These are phyloP conservation scores for Macrosiphum euphorbiae DNA, from an alignment of 2,888 invertebrate genomes.

Conservation along the genomic window DNA sequence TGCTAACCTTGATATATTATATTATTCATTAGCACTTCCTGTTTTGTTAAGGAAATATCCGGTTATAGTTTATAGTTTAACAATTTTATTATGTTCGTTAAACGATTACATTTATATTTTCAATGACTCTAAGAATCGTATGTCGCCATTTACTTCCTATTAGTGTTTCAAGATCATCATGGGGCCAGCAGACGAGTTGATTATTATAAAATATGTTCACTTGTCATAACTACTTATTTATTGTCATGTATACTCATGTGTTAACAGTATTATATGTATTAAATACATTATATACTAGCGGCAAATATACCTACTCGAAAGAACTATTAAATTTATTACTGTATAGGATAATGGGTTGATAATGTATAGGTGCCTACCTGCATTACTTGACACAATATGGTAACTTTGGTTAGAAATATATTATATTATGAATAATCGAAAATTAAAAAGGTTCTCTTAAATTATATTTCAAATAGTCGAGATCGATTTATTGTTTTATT, in stretches of 20 bases:
- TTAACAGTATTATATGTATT: background rate
- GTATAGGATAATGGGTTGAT: background rate
- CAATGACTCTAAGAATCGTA: slow-evolving; percentile 43
- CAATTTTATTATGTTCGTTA: background rate
- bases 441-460: background rate
- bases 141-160: slow-evolving; percentile 55
- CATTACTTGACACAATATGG: background rate
- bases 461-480: background rate
- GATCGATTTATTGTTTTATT: background rate
- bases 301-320: background rate
- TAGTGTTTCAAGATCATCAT: slow-evolving; percentile 49
- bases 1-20: slow-evolving; percentile 23
- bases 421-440: background rate
- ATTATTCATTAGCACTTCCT: slow-evolving; percentile 40
- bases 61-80: slow-evolving; percentile 22
- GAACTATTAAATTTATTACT: background rate
- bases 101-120: slow-evolving; percentile 10
- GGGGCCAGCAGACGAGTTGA: background rate
- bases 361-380: background rate
- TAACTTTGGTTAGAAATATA: background rate
- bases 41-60: slow-evolving; percentile 48
- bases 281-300: background rate
- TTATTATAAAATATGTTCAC: background rate
- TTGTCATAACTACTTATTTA: background rate
- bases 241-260: background rate